phyloP scores from a whole-genome alignment of 2,888 invertebrate species.

The Metallyticus violacea region DNA sequence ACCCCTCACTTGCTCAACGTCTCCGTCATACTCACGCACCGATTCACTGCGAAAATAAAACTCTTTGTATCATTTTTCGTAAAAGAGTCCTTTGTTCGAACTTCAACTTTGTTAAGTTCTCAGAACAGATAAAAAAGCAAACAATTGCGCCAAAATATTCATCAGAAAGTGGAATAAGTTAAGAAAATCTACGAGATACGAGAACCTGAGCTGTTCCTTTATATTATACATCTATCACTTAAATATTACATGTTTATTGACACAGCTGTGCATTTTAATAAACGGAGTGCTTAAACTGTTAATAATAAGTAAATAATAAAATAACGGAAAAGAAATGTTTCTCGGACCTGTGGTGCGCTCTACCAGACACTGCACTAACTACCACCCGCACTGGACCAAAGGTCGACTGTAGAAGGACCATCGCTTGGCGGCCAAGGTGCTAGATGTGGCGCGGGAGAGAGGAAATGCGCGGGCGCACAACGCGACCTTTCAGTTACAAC shows the following conservation, averaged over 20 bases:
- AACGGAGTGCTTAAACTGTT: background rate
- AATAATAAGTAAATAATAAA: background rate
- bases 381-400: background rate
- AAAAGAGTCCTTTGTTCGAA: background rate
- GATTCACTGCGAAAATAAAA: background rate
- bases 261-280: background rate
- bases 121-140: background rate
- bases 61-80: background rate
- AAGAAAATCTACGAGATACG: no score
- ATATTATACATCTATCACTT: no score
- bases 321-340: background rate
- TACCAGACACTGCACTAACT: background rate
- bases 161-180: no score
- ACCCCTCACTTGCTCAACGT: no score
- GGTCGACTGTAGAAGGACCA: background rate
- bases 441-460: no score
- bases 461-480: background rate
- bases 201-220: no score
- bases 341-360: conserved; percentile 12
- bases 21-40: background rate
- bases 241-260: background rate
- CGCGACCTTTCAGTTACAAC: background rate
- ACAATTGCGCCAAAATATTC: no score
- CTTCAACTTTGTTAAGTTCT: background rate
- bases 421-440: no score